Conservation (phyloP, 2,113 vertebrate species). For the Nematolebias whitei region DNA sequence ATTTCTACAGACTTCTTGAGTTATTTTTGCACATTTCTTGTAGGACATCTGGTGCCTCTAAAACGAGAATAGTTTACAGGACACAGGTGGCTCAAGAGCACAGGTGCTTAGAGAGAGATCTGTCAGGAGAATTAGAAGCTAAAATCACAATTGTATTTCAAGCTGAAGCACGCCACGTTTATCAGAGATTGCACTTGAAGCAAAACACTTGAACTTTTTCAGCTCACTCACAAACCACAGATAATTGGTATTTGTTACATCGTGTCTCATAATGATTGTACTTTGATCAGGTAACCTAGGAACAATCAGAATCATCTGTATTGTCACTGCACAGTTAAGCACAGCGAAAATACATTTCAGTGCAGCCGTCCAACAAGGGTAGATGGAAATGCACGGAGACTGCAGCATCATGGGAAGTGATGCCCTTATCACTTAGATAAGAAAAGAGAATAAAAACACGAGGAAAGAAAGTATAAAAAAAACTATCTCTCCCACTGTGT, state of each 20-base stretch:
- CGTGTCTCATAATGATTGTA: background rate
- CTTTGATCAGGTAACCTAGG: too few relatives aligned
- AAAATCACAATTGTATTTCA: constrained; percentile 46
- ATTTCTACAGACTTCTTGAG: background rate
- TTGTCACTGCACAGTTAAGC: too few relatives aligned
- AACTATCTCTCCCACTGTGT: too few relatives aligned
- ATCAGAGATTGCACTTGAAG: constrained; percentile 24
- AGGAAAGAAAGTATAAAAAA: too few relatives aligned
- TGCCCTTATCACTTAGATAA: too few relatives aligned
- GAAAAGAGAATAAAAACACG: too few relatives aligned
- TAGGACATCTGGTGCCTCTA: constrained; percentile 43
- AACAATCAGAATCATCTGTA: too few relatives aligned
- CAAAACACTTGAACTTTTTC: constrained; percentile 7
- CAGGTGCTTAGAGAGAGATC: constrained; percentile 17
- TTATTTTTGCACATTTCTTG: constrained; percentile 27
- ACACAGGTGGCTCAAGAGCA: constrained; percentile 53
- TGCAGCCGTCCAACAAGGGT: too few relatives aligned
- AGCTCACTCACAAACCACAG: constrained; percentile 45
- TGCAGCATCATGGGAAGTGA: too few relatives aligned
- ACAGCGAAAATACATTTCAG: too few relatives aligned
- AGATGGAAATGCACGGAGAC: too few relatives aligned
- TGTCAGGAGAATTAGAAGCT: constrained; percentile 33
- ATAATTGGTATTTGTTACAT: constrained; percentile 34
- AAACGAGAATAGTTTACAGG: constrained; percentile 33
- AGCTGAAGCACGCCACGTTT: constrained; percentile 42